A percentile compares a stretch with the other conserved stretches of the same genome.
phyloP scores from a whole-genome alignment of 2,888 invertebrate species.

The Spisula solida region DNA sequence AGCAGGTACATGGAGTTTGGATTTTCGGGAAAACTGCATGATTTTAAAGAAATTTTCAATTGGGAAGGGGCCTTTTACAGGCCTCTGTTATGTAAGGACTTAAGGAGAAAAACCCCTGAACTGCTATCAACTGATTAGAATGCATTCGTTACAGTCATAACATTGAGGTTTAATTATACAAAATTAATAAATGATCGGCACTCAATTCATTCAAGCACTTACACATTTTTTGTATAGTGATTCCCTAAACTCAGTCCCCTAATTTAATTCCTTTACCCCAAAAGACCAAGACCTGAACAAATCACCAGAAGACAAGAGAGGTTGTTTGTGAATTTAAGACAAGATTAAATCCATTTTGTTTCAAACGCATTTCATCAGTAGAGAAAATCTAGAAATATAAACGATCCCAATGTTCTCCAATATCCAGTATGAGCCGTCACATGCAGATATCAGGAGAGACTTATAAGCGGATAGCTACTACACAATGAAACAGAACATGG shows the following conservation, averaged over 20 bases:
- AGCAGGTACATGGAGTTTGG: too few relatives aligned
- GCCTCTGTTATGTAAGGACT: too few relatives aligned
- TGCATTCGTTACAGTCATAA: too few relatives aligned
- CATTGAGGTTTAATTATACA: too few relatives aligned
- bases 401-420: not conserved
- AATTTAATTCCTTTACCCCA: not conserved
- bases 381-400: not conserved
- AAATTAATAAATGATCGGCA: too few relatives aligned
- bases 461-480: conserved; percentile 19
- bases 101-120: too few relatives aligned
- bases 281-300: not conserved
- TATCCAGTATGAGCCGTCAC: not conserved
- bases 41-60: too few relatives aligned
- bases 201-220: too few relatives aligned
- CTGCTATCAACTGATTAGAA: too few relatives aligned
- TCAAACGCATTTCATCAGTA: not conserved
- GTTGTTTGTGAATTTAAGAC: not conserved
- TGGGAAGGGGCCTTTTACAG: too few relatives aligned
- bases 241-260: not conserved
- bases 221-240: too few relatives aligned
- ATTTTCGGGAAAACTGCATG: too few relatives aligned
- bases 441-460: not conserved
- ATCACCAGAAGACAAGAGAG: not conserved
- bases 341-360: not conserved
- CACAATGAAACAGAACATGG: not conserved